Evolutionary conservation across 2,888 invertebrate genomes (phyloP).

Genomic region (Trichacis sp.): DNA sequence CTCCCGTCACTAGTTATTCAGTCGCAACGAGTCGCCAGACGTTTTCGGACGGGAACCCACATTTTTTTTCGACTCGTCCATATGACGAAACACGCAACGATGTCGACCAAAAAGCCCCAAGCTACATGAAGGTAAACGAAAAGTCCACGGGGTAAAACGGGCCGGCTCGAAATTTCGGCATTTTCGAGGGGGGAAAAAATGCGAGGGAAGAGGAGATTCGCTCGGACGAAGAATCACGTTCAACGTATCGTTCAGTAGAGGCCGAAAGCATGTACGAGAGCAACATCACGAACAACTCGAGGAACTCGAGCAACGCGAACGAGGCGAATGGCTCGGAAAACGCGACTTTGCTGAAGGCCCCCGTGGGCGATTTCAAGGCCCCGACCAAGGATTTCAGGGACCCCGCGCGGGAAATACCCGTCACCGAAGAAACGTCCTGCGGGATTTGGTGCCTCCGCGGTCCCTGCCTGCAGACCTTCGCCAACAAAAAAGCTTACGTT

Average conservation of each 20-base stretch:
- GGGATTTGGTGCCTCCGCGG: slow-evolving; percentile 76
- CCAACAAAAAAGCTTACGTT: slow-evolving; percentile 74
- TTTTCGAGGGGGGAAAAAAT: slow-evolving; percentile 10
- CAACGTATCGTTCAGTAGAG: slow-evolving; percentile 14
- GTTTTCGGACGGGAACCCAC: slow-evolving; percentile 55
- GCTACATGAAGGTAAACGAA: not conserved
- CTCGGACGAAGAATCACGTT: slow-evolving; percentile 7
- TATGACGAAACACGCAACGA: no score
- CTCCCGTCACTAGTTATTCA: slow-evolving; percentile 48
- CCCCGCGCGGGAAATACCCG: slow-evolving; percentile 69
- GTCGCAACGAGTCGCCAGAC: slow-evolving; percentile 55
- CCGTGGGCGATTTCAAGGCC: slow-evolving; percentile 60
- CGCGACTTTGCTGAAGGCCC: slow-evolving; percentile 55
- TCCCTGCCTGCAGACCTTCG: slow-evolving; percentile 73
- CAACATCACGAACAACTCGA: slow-evolving; percentile 48
- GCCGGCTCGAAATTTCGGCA: not conserved
- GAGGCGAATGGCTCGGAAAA: slow-evolving; percentile 63
- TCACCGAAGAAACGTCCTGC: slow-evolving; percentile 76
- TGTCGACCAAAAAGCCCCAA: no score
- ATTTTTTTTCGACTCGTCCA: no score
- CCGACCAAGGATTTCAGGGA: no score
- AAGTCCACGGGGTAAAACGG: no score
- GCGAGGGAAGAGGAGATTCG: slow-evolving; percentile 18
- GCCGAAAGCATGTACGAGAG: slow-evolving; percentile 14
- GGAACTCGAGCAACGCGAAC: slow-evolving; percentile 50